Evolutionary conservation across 1,140 invertebrate genomes (phyloP).

Genomic region (Trichogramma pretiosum): DNA sequence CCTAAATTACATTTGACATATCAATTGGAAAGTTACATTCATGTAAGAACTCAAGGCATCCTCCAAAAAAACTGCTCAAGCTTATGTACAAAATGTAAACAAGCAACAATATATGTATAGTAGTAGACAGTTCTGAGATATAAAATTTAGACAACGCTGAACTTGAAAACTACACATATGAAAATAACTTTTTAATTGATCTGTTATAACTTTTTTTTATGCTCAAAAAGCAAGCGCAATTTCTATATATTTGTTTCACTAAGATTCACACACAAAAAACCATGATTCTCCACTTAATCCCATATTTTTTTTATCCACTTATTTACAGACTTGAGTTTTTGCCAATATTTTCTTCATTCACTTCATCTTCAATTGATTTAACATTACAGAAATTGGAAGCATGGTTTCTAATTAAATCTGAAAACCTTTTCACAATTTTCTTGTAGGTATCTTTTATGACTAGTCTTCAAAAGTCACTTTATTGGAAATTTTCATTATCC

Average conservation of each 20-base stretch:
- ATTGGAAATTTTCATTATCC: constrained; percentile 32
- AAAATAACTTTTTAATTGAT: too few species aligned
- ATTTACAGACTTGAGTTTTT: constrained; percentile 49
- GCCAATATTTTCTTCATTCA: constrained; percentile 34
- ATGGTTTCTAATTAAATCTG: constrained; percentile 44
- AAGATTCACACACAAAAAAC: constrained; percentile 51
- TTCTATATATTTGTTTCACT: constrained; percentile 43
- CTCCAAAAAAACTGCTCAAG: too few species aligned
- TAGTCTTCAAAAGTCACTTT: constrained; percentile 41
- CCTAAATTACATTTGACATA: too few species aligned
- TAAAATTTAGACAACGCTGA: too few species aligned
- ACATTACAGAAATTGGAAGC: constrained; percentile 55
- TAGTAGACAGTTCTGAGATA: too few species aligned
- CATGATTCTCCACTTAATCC: constrained; percentile 45
- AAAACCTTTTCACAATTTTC: constrained; percentile 44
- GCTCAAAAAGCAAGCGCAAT: constrained; percentile 47
- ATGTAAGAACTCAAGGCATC: too few species aligned
- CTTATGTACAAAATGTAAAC: too few species aligned
- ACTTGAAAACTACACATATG: too few species aligned
- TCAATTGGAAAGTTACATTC: too few species aligned
- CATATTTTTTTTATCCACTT: constrained; percentile 55
- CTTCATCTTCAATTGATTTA: constrained; percentile 39
- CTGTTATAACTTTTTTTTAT: too few species aligned
- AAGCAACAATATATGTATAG: too few species aligned
- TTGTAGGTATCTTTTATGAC: constrained; percentile 42